Percentiles rank a stretch among this genome's conserved stretches.
These are phyloP conservation scores for Sinotaia quadrata DNA, from an alignment of 2,888 invertebrate genomes.

Conservation along the genomic window DNA sequence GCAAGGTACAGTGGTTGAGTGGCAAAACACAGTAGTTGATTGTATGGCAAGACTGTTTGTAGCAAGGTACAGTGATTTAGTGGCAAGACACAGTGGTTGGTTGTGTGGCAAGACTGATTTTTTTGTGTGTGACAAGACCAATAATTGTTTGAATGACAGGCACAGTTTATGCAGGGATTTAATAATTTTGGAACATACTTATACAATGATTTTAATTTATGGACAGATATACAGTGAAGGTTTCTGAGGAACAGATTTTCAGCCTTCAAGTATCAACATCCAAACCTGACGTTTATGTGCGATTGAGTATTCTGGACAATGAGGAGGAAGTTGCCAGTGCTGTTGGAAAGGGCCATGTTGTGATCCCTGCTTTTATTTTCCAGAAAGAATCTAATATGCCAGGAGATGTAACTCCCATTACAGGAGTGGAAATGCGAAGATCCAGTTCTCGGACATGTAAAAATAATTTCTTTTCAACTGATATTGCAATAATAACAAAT, in stretches of 20 bases:
- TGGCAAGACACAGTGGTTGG: no score
- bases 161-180: not conserved
- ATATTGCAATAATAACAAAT: no score
- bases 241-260: conserved; percentile 67
- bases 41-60: no score
- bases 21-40: no score
- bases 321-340: conserved; percentile 65
- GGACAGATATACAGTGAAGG: conserved; percentile 67
- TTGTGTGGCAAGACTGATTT: no score
- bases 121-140: no score
- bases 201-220: no score
- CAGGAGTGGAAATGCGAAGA: conserved; percentile 45
- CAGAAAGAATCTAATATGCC: conserved; percentile 58
- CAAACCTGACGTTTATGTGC: conserved; percentile 68
- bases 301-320: conserved; percentile 66
- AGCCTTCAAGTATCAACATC: conserved; percentile 70
- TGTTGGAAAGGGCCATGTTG: conserved; percentile 67
- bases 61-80: no score
- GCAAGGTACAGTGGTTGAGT: no score
- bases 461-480: no score
- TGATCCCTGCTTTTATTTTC: conserved; percentile 69
- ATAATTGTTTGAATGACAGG: no score
- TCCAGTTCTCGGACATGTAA: conserved; percentile 67
- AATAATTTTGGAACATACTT: not conserved
- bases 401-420: conserved; percentile 15